A percentile compares a stretch with the other conserved stretches of the same genome.
These are phyloP conservation scores for Philypnodon macrostomus DNA, from an alignment of 2,797 vertebrate genomes.

Conservation along the genomic window DNA sequence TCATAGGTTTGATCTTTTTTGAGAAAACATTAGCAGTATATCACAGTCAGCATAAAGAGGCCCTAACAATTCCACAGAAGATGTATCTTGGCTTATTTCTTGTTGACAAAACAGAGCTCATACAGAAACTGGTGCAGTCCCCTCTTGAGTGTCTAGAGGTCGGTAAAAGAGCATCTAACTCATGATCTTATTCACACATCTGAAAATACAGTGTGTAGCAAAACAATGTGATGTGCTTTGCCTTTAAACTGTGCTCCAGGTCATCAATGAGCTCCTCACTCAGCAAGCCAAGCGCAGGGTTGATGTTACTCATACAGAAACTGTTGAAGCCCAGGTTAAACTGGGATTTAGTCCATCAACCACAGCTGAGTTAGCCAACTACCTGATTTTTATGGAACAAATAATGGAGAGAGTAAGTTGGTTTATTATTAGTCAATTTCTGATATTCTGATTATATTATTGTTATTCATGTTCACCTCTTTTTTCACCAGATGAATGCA, in stretches of 20 bases:
- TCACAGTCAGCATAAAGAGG: constrained; percentile 76
- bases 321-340: constrained; percentile 79
- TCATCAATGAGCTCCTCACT: constrained; percentile 78
- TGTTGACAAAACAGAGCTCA: constrained; percentile 80
- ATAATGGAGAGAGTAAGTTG: constrained; percentile 82
- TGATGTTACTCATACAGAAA: constrained; percentile 75
- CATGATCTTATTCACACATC: no score
- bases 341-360: constrained; percentile 72
- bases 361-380: constrained; percentile 80
- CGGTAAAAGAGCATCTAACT: constrained; percentile 26
- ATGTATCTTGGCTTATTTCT: constrained; percentile 82
- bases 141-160: constrained; percentile 82
- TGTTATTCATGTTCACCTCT: no score
- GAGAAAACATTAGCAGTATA: constrained; percentile 77
- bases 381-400: constrained; percentile 81
- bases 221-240: no score
- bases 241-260: constrained; percentile 62
- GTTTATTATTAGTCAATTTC: background rate
- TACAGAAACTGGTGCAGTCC: constrained; percentile 79
- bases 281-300: constrained; percentile 79
- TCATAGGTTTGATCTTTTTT: constrained; percentile 80
- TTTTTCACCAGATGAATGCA: constrained; percentile 67
- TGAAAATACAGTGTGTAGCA: no score
- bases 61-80: constrained; percentile 69
- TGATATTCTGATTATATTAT: no score